Conservation (phyloP, 1,140 invertebrate species). For the Galleria mellonella region DNA sequence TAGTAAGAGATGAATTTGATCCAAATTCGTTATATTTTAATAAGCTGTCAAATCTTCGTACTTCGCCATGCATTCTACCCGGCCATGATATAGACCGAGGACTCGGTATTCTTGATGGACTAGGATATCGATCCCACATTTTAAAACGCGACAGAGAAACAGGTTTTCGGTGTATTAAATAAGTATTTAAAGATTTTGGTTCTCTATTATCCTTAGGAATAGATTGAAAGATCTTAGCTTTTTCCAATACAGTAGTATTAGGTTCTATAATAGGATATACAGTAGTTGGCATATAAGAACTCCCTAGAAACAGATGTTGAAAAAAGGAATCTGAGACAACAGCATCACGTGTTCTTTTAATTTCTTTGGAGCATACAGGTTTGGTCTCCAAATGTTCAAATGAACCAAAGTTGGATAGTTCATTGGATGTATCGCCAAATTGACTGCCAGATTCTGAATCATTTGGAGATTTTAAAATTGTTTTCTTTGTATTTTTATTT, state of each 20-base stretch:
- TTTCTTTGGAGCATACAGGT: conserved; percentile 62
- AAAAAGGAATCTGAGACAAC: conserved; percentile 80
- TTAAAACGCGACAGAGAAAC: conserved; percentile 83
- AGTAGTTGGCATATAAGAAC: conserved; percentile 37
- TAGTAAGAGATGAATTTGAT: conserved; percentile 47
- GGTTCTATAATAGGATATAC: conserved; percentile 48
- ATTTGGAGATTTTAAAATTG: conserved; percentile 9
- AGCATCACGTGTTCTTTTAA: conserved; percentile 74
- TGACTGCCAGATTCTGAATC: conserved; percentile 30
- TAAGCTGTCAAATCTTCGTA: conserved; percentile 61
- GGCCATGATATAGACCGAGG: conserved; percentile 69
- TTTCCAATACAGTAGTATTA: conserved; percentile 76
- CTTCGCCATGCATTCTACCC: conserved; percentile 53
- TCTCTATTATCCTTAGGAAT: conserved; percentile 48
- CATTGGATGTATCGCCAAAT: conserved; percentile 33
- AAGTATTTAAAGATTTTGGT: conserved; percentile 76
- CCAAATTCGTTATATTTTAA: conserved; percentile 46
- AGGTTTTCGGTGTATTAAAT: conserved; percentile 80
- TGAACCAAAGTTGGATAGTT: conserved; percentile 24
- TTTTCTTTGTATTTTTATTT: conserved; percentile 26
- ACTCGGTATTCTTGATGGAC: conserved; percentile 32
- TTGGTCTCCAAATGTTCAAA: conserved; percentile 25
- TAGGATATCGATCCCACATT: conserved; percentile 76
- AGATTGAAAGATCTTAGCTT: conserved; percentile 78
- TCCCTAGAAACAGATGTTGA: conserved; percentile 80